Percentiles rank a stretch among this genome's conserved stretches.
Evolutionary conservation across 2,797 vertebrate genomes (phyloP).

Genomic region (Enteromius afrohamiltoni): DNA sequence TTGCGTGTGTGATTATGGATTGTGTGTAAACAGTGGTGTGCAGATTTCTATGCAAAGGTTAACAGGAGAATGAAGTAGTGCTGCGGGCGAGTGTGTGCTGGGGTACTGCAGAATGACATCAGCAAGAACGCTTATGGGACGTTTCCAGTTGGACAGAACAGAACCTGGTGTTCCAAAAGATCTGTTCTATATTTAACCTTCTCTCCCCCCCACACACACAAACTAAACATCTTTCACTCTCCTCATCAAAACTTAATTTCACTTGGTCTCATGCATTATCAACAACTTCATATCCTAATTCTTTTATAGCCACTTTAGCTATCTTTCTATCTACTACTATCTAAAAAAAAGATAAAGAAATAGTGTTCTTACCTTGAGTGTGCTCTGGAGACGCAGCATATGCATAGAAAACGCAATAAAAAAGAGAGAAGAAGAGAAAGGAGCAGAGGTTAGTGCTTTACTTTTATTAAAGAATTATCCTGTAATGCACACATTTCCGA

Average conservation of each 20-base stretch:
- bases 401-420: not conserved
- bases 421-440: not conserved
- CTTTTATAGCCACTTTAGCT: not conserved
- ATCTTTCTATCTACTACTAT: not conserved
- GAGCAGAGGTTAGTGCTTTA: not conserved
- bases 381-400: constrained; percentile 46
- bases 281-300: constrained; percentile 1
- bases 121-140: constrained; percentile 33
- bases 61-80: not conserved
- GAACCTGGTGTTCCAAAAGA: constrained; percentile 26
- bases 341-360: too few species aligned
- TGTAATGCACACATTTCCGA: not conserved
- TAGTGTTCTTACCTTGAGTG: constrained; percentile 55
- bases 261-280: constrained; percentile 3
- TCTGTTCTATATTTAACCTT: constrained; percentile 11
- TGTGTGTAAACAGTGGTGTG: not conserved
- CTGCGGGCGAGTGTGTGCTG: constrained; percentile 4
- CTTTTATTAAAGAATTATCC: not conserved
- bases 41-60: not conserved
- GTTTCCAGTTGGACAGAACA: constrained; percentile 13
- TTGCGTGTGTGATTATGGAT: not conserved
- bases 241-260: constrained; percentile 44
- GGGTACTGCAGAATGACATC: constrained; percentile 44
- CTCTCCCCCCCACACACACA: not conserved
- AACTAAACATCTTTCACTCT: constrained; percentile 42